Conservation (phyloP, 2,888 invertebrate species). For the Notodonta dromedarius region DNA sequence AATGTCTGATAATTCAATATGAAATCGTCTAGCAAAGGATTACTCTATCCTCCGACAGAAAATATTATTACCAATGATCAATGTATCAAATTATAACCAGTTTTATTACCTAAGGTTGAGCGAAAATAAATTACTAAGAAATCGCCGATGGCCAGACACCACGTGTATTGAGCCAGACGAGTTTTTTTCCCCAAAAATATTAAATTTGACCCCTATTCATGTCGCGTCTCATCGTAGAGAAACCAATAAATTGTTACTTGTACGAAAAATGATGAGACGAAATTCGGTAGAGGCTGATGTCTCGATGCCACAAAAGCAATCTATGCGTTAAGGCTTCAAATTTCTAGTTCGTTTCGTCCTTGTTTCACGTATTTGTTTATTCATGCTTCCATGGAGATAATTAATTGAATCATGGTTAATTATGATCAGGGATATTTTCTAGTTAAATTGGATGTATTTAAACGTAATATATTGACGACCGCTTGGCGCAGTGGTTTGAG, state of each 20-base stretch:
- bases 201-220: conserved; percentile 26
- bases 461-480: too few relatives aligned
- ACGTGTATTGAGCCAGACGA: conserved; percentile 9
- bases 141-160: conserved; percentile 7
- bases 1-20: too few relatives aligned
- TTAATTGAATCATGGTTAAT: not conserved
- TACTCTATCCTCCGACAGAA: too few relatives aligned
- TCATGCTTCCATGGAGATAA: conserved; percentile 2
- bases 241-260: conserved; percentile 21
- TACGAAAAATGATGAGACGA: conserved; percentile 14
- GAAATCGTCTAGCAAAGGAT: too few relatives aligned
- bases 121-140: too few relatives aligned
- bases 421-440: not conserved
- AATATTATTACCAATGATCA: too few relatives aligned
- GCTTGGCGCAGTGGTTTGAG: too few relatives aligned
- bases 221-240: conserved; percentile 17
- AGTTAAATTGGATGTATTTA: too few relatives aligned
- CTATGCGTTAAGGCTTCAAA: conserved; percentile 21
- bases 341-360: not conserved
- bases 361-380: too few relatives aligned
- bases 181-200: conserved; percentile 19
- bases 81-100: not conserved
- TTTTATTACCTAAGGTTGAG: not conserved
- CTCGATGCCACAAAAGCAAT: conserved; percentile 24
- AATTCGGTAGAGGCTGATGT: conserved; percentile 16